These are phyloP conservation scores for Capromys pilorides DNA, from an alignment of 2,797 vertebrate genomes.

Conservation along the genomic window DNA sequence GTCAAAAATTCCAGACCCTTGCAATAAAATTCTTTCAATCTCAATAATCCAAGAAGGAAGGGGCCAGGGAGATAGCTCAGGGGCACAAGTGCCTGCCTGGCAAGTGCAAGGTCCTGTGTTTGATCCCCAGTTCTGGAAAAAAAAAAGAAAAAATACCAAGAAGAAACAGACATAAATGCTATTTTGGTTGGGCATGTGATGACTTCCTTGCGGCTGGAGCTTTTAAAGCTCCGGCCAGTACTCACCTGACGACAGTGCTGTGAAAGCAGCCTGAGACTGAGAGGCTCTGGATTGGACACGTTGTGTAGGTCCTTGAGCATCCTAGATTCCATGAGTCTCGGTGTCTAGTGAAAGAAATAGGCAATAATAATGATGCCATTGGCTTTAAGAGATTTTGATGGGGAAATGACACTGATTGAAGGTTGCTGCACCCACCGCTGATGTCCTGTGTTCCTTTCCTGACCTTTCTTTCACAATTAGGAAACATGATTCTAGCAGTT, in stretches of 20 bases:
- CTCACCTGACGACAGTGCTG: neutral
- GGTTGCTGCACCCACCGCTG: neutral
- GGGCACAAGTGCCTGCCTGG: too few relatives aligned
- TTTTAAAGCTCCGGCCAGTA: neutral
- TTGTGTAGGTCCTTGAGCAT: neutral
- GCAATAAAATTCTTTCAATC: constrained; percentile 21
- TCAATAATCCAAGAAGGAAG: neutral
- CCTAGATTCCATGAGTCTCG: neutral
- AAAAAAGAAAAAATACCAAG: neutral
- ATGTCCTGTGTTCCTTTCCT: neutral
- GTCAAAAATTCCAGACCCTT: neutral
- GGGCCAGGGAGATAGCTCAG: too few relatives aligned
- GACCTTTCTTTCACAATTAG: neutral
- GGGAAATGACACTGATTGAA: neutral
- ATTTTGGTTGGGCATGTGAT: neutral
- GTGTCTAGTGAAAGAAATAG: neutral
- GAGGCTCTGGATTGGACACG: neutral
- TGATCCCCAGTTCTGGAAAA: too few relatives aligned
- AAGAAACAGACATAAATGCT: neutral
- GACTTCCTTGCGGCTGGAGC: neutral
- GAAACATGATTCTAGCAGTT: neutral
- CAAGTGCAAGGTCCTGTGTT: too few relatives aligned
- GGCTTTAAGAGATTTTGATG: neutral
- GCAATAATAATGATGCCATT: neutral
- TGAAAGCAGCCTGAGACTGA: neutral